Evolutionary conservation across 2,113 vertebrate species (phyloP).

Genomic region (Heteronetta atricapilla): DNA sequence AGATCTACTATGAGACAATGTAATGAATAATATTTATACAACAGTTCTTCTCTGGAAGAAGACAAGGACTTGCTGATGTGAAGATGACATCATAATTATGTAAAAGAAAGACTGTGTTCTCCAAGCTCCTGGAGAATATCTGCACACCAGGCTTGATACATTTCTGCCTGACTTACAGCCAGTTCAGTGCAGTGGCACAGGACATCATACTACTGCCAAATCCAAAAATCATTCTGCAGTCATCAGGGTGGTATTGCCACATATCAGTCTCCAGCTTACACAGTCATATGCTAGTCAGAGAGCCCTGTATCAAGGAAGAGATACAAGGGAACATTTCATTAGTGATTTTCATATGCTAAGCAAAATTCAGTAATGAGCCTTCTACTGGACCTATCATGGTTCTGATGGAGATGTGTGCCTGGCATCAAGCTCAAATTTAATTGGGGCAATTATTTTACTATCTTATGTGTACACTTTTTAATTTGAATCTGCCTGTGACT

Average conservation of each 20-base stretch:
- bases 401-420: not conserved
- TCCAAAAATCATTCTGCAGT: fast-evolving
- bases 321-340: not conserved
- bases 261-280: fast-evolving
- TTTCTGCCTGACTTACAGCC: fast-evolving
- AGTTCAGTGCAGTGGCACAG: not conserved
- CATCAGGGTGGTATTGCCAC: not conserved
- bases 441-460: not conserved
- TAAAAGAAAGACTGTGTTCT: not conserved
- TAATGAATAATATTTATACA: not conserved
- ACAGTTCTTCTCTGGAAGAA: not conserved
- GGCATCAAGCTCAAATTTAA: not conserved
- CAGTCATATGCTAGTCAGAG: not conserved
- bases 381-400: too few species aligned
- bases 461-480: not conserved
- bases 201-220: fast-evolving
- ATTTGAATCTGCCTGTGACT: not conserved
- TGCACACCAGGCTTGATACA: not conserved
- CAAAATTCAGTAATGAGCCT: not conserved
- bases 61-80: not conserved
- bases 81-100: not conserved
- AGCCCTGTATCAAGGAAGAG: not conserved
- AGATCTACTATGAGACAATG: not conserved
- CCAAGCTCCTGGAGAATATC: not conserved
- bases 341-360: not conserved